Conservation (phyloP, 2,113 vertebrate genomes). For the Irena cyanogastra region DNA sequence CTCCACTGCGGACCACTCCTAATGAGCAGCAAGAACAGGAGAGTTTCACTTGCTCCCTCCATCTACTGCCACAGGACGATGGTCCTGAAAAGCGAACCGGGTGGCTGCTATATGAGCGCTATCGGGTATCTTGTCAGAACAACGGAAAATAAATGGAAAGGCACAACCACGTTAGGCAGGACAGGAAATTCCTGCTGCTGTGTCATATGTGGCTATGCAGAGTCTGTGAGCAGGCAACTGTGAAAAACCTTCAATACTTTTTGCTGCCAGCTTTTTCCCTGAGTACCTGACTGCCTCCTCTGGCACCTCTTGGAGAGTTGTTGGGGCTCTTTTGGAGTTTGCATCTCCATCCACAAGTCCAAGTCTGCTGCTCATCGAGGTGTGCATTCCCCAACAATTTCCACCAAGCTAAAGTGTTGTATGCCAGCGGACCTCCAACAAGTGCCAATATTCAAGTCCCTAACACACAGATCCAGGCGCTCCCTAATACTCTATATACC, state of each 20-base stretch:
- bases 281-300: neutral
- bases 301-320: neutral
- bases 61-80: rapidly evolving
- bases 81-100: neutral
- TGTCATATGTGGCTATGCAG: neutral
- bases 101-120: rapidly evolving
- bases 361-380: neutral
- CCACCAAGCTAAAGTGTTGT: neutral
- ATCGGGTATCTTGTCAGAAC: neutral
- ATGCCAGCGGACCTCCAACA: neutral
- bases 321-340: neutral
- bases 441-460: neutral
- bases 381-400: neutral
- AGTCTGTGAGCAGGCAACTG: neutral
- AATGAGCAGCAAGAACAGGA: rapidly evolving
- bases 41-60: too few species aligned
- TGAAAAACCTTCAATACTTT: neutral
- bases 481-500: neutral
- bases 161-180: neutral
- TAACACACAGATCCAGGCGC: neutral
- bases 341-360: neutral
- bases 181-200: neutral
- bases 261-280: neutral
- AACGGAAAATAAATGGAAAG: neutral
- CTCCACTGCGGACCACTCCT: too few species aligned